phyloP scores from a whole-genome alignment of 2,888 invertebrate genomes.

The Drosophila subquinaria region DNA sequence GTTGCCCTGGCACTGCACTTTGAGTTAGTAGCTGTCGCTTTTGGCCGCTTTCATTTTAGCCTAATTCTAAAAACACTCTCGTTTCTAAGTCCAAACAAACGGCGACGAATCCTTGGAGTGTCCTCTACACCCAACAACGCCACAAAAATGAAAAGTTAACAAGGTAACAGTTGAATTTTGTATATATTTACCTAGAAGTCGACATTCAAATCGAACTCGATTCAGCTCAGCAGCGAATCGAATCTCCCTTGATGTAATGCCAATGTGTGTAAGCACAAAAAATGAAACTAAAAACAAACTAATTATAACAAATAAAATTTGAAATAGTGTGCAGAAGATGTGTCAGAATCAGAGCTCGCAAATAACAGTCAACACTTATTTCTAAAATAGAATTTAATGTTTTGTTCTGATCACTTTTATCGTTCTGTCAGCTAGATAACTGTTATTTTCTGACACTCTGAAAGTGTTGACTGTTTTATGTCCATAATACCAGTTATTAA shows the following conservation, averaged over 20 bases:
- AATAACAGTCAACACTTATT: no score
- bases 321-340: conserved; percentile 22
- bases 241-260: conserved; percentile 53
- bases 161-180: conserved; percentile 76
- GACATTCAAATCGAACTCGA: conserved; percentile 28
- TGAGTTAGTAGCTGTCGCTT: conserved; percentile 70
- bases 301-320: conserved; percentile 38
- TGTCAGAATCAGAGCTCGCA: no score
- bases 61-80: conserved; percentile 37
- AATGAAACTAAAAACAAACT: conserved; percentile 16
- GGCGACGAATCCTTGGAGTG: conserved; percentile 29
- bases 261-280: conserved; percentile 52
- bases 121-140: conserved; percentile 35
- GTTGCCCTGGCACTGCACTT: conserved; percentile 63
- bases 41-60: conserved; percentile 52
- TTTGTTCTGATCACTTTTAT: no score
- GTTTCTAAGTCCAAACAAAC: conserved; percentile 23
- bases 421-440: no score
- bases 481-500: no score
- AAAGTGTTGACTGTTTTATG: no score
- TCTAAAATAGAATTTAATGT: no score
- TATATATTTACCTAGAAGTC: conserved; percentile 42
- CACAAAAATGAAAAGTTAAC: conserved; percentile 61
- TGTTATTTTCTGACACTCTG: no score
- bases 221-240: conserved; percentile 36